Conservation (phyloP, 2,797 vertebrate genomes). For the Chrysocyon brachyurus region DNA sequence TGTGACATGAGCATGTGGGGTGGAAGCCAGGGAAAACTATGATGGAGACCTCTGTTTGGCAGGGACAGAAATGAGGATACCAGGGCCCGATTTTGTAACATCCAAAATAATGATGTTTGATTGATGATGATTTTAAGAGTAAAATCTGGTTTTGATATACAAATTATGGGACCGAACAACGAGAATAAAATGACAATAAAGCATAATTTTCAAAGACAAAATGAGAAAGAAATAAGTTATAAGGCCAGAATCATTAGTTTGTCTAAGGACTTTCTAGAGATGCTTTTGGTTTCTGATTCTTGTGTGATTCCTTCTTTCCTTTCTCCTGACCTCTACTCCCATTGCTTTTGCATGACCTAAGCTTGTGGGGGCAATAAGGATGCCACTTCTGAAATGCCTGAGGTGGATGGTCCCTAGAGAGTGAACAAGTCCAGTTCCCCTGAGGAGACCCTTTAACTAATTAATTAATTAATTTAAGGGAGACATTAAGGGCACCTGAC, state of each 20-base stretch:
- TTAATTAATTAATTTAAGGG: no score
- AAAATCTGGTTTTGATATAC: constrained; percentile 65
- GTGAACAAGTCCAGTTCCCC: constrained; percentile 74
- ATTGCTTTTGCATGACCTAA: constrained; percentile 65
- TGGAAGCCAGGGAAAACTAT: constrained; percentile 2
- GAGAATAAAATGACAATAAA: constrained; percentile 31
- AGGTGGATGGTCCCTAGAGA: constrained; percentile 70
- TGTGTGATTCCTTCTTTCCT: constrained; percentile 59
- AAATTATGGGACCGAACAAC: constrained; percentile 21
- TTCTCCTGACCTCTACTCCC: constrained; percentile 62
- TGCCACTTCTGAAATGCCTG: constrained; percentile 62
- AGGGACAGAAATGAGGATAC: constrained; percentile 68
- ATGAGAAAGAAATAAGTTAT: background rate
- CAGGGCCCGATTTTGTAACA: constrained; percentile 67
- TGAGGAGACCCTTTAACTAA: constrained; percentile 50
- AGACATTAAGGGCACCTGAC: no score
- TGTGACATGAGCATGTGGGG: constrained; percentile 64
- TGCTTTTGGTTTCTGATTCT: constrained; percentile 64
- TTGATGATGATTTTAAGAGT: background rate
- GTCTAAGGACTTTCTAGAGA: background rate
- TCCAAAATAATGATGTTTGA: constrained; percentile 27
- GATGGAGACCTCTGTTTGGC: constrained; percentile 38
- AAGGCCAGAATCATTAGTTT: background rate
- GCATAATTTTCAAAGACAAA: constrained; percentile 53
- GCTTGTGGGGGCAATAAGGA: constrained; percentile 68